Conservation (phyloP, 2,888 invertebrate species). For the Orchesella flavescens region DNA sequence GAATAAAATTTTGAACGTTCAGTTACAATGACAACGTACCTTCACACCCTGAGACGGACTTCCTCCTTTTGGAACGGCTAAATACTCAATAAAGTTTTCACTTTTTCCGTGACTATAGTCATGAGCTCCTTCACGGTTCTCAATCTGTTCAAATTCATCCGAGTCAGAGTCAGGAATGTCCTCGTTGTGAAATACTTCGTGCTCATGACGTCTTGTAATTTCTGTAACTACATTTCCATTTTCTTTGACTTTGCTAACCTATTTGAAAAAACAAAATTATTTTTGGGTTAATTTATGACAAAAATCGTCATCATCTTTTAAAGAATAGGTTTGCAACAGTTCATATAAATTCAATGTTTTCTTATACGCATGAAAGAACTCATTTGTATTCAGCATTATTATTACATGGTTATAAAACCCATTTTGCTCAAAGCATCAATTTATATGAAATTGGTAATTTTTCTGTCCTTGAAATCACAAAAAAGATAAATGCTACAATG, state of each 20-base stretch:
- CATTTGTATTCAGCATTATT: no score
- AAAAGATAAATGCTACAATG: conserved; percentile 1
- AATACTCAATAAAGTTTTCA: conserved; percentile 87
- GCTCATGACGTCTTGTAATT: conserved; percentile 82
- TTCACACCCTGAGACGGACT: conserved; percentile 85
- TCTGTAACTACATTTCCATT: conserved; percentile 92
- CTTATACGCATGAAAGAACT: no score
- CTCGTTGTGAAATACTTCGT: conserved; percentile 87
- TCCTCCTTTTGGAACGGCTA: conserved; percentile 73
- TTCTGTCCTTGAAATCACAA: conserved; percentile 11
- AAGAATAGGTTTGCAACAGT: not conserved
- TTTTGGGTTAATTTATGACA: not conserved
- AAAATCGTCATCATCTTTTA: not conserved
- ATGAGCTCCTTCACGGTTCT: conserved; percentile 75
- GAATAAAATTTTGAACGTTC: not conserved
- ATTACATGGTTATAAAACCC: not conserved
- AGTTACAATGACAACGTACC: conserved; percentile 63
- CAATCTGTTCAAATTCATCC: conserved; percentile 77
- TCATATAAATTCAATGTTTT: no score
- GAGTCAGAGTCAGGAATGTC: conserved; percentile 81
- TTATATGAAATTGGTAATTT: conserved; percentile 43
- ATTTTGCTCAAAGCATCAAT: not conserved
- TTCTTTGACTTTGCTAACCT: conserved; percentile 83
- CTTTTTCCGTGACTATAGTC: conserved; percentile 82
- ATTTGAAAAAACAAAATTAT: conserved; percentile 7